These are phyloP conservation scores for Anser cygnoides DNA, from an alignment of 2,113 vertebrate genomes.

Conservation along the genomic window DNA sequence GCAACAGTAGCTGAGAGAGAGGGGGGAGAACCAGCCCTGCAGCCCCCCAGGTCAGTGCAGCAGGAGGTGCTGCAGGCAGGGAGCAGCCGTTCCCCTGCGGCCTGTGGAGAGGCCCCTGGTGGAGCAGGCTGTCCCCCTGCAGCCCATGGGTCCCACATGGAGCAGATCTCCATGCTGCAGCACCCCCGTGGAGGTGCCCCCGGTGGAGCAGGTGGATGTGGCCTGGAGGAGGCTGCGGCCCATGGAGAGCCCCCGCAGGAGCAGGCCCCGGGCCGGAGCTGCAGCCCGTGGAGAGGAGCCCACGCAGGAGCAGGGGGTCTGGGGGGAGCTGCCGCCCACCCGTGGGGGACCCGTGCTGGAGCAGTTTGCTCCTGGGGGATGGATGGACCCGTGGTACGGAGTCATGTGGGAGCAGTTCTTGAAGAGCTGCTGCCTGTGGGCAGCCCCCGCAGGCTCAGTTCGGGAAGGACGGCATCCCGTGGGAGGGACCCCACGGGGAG, in stretches of 20 bases:
- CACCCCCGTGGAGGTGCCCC: background rate
- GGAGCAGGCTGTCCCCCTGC: background rate
- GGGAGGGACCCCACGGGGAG: background rate
- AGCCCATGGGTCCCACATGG: background rate
- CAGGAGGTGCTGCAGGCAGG: background rate
- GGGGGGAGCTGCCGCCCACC: background rate
- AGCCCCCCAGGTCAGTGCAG: too few species aligned
- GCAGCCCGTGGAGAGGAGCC: background rate
- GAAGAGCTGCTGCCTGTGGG: background rate
- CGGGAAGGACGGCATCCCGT: background rate
- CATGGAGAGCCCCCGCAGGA: background rate
- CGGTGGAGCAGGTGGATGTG: background rate
- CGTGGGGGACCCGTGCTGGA: too few species aligned
- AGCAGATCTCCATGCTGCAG: background rate
- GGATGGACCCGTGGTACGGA: background rate
- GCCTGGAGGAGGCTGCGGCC: background rate
- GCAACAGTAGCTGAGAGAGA: too few species aligned
- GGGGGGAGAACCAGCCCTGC: too few species aligned
- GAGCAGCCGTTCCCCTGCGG: background rate
- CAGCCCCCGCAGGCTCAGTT: background rate
- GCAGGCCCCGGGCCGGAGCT: background rate
- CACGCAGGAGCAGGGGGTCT: background rate
- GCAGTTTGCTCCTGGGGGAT: background rate
- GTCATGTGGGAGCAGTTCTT: background rate
- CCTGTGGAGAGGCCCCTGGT: too few species aligned